Percentiles rank a stretch among this genome's conserved stretches.
Evolutionary conservation across 2,113 vertebrate genomes (phyloP).

Genomic region (Stercorarius parasiticus): DNA sequence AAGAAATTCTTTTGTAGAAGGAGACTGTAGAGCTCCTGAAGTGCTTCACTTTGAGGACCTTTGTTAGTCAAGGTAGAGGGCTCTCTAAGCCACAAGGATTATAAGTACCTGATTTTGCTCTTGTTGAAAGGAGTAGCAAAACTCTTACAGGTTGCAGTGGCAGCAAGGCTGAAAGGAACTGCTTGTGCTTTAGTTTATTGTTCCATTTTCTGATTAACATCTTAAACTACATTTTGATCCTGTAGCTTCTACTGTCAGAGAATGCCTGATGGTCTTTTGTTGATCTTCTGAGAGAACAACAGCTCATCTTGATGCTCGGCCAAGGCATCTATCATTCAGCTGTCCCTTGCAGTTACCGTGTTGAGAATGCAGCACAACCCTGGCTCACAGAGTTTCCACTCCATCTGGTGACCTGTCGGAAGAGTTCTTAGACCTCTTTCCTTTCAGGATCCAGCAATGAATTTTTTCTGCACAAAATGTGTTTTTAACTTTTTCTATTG

Average conservation of each 20-base stretch:
- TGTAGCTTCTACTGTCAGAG: neutral
- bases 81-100: neutral
- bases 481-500: neutral
- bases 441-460: neutral
- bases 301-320: slow-evolving; percentile 26
- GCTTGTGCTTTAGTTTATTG: neutral
- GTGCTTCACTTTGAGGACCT: neutral
- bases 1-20: neutral
- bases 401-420: neutral
- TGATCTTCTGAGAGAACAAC: slow-evolving; percentile 24
- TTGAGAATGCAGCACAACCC: neutral
- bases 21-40: neutral
- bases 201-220: slow-evolving; percentile 43
- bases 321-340: neutral
- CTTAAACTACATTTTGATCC: slow-evolving; percentile 15
- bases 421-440: neutral
- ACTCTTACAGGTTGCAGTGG: neutral
- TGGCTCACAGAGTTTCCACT: neutral
- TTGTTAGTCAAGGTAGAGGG: neutral
- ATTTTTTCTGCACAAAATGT: neutral
- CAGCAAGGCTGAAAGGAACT: neutral
- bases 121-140: neutral
- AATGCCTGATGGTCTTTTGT: neutral
- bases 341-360: neutral
- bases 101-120: neutral